Conservation (phyloP, 2,113 vertebrate species). For the Paraplagusia blochii region DNA sequence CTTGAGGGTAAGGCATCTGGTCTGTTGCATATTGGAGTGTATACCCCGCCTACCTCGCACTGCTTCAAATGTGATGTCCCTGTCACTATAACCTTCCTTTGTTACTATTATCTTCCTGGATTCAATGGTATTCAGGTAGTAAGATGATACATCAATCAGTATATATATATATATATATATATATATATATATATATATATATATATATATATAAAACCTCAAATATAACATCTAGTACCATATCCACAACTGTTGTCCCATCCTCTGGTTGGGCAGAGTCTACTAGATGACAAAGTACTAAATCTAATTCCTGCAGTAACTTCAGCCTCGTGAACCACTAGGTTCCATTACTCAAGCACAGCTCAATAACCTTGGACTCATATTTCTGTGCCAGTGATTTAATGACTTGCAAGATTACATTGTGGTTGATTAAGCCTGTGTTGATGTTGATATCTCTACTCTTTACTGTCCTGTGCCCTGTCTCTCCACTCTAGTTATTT, state of each 20-base stretch:
- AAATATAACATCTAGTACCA: constrained; percentile 25
- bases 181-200: constrained; percentile 18
- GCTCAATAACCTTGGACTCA: constrained; percentile 78
- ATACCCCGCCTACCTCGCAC: constrained; percentile 23
- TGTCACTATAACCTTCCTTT: constrained; percentile 24
- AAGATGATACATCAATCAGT: constrained; percentile 25
- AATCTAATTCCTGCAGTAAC: constrained; percentile 73
- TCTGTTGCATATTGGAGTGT: constrained; percentile 68
- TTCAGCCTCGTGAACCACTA: constrained; percentile 58
- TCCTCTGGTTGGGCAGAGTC: constrained; percentile 23
- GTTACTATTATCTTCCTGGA: constrained; percentile 20
- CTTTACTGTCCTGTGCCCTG: constrained; percentile 57
- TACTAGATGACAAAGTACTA: constrained; percentile 59
- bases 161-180: constrained; percentile 17
- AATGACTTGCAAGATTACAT: constrained; percentile 73
- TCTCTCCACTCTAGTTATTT: constrained; percentile 65
- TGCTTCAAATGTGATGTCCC: constrained; percentile 21
- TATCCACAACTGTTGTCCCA: constrained; percentile 35
- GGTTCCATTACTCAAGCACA: constrained; percentile 66
- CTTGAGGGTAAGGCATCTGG: constrained; percentile 75
- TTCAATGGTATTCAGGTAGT: constrained; percentile 27
- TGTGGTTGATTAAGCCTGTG: constrained; percentile 60
- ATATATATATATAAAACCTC: too few relatives aligned
- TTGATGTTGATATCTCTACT: constrained; percentile 70
- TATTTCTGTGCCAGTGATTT: constrained; percentile 76